These are phyloP conservation scores for Tethya wilhelma DNA, from an alignment of 37 sponge, comb jelly and placozoan species.

Conservation along the genomic window DNA sequence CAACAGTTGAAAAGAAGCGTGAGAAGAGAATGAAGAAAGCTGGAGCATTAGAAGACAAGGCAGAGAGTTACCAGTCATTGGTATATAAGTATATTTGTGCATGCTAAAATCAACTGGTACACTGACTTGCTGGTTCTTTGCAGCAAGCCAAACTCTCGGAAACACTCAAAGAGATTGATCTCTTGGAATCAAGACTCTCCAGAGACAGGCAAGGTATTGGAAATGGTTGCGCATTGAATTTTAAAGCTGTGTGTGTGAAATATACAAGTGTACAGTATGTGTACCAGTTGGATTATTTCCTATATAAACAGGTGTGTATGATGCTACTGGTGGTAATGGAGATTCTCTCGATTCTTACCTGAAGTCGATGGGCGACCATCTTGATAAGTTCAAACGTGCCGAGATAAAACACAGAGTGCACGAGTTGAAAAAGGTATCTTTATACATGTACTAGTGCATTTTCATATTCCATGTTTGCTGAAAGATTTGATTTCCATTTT, in stretches of 20 bases:
- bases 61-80: slow-evolving; percentile 79
- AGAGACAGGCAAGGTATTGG: slow-evolving; percentile 7
- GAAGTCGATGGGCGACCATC: slow-evolving; percentile 38
- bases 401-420: slow-evolving; percentile 63
- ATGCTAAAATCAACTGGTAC: background rate
- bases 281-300: background rate
- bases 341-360: slow-evolving; percentile 82
- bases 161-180: background rate
- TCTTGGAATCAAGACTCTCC: slow-evolving; percentile 10
- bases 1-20: slow-evolving; percentile 84
- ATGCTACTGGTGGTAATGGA: background rate
- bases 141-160: slow-evolving; percentile 13
- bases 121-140: background rate
- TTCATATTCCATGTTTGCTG: no score
- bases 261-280: no score
- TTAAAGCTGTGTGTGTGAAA: no score
- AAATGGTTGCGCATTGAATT: no score
- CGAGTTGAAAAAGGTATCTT: slow-evolving; percentile 68
- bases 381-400: slow-evolving; percentile 43
- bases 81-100: slow-evolving; percentile 22
- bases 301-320: background rate
- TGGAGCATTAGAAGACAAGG: slow-evolving; percentile 60
- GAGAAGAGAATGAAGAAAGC: slow-evolving; percentile 74
- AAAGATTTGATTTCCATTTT: no score
- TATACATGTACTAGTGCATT: no score